Conservation (phyloP, 2,797 vertebrate genomes). For the Lateolabrax maculatus region DNA sequence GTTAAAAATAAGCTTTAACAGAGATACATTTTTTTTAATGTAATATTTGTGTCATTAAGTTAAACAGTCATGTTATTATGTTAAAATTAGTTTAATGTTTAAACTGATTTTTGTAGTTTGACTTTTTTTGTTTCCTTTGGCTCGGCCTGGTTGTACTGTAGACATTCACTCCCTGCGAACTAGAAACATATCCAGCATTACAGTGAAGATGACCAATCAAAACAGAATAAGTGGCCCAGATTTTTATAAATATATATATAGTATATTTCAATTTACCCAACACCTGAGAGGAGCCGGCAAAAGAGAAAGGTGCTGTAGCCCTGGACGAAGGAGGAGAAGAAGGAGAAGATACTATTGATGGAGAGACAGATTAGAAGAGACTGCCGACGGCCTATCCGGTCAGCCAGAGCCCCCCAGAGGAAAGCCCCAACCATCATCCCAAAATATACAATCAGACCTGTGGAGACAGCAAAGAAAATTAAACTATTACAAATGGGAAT, state of each 20-base stretch:
- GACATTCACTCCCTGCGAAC: not conserved
- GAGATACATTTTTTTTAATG: not conserved
- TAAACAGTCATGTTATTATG: not conserved
- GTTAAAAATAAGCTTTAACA: no score
- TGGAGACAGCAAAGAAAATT: conserved; percentile 15
- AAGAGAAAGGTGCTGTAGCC: conserved; percentile 98
- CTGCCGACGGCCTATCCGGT: conserved; percentile 94
- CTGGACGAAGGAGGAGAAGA: conserved; percentile 99
- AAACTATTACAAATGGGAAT: not conserved
- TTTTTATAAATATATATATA: not conserved
- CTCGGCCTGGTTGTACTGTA: not conserved
- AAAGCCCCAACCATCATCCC: conserved; percentile 99
- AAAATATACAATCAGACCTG: conserved; percentile 98
- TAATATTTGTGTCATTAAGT: not conserved
- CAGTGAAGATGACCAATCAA: not conserved
- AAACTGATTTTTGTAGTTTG: no score
- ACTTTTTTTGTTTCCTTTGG: not conserved
- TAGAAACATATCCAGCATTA: not conserved
- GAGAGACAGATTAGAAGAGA: conserved; percentile 98
- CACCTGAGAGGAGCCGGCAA: conserved; percentile 95
- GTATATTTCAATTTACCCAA: conserved; percentile 88
- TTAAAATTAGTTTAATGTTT: not conserved
- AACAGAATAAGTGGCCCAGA: not conserved
- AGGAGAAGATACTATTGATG: conserved; percentile 98
- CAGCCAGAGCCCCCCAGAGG: conserved; percentile 96